Conservation (phyloP, 2,797 vertebrate species). For the Vespertilio murinus region DNA sequence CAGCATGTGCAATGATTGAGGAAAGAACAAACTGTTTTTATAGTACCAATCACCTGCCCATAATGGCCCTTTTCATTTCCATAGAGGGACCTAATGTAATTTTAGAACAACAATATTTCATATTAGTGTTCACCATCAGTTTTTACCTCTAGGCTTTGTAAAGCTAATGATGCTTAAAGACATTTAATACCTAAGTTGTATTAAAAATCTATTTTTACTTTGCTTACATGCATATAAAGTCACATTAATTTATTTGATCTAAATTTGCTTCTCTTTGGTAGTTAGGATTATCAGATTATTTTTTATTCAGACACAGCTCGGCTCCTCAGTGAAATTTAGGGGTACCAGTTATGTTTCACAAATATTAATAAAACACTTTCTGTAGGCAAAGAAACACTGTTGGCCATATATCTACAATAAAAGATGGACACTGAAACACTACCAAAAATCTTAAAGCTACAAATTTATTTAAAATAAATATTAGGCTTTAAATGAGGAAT, state of each 20-base stretch:
- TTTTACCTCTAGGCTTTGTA: background rate
- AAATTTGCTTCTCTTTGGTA: background rate
- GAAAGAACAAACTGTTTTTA: background rate
- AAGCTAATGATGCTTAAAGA: background rate
- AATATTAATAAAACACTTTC: background rate
- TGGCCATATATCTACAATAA: background rate
- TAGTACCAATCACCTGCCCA: background rate
- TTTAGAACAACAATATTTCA: background rate
- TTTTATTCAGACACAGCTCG: background rate
- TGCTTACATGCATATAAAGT: background rate
- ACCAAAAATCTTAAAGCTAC: background rate
- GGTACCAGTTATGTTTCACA: background rate
- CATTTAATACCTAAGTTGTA: background rate
- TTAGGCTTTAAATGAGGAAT: background rate
- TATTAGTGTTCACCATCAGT: background rate
- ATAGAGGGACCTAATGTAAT: background rate
- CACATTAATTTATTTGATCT: background rate
- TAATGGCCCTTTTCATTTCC: background rate
- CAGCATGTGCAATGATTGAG: no score
- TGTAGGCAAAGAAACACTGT: background rate
- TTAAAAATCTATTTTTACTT: background rate
- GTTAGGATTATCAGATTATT: background rate
- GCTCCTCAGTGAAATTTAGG: background rate
- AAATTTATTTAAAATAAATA: background rate
- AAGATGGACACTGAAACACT: background rate